These are phyloP conservation scores for Microctonus hyperodae DNA, from an alignment of 2,888 invertebrate genomes.

Conservation along the genomic window DNA sequence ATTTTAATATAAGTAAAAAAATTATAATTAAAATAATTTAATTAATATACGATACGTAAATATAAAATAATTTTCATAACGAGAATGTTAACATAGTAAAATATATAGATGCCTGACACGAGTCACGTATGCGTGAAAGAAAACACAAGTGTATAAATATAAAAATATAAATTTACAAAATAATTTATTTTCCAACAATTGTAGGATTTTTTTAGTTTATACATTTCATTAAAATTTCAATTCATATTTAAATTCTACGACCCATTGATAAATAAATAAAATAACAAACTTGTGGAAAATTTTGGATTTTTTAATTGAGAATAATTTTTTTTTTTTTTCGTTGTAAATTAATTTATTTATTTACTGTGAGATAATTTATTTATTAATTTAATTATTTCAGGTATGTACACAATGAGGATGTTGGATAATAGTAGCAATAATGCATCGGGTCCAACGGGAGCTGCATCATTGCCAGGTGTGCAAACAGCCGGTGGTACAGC, in stretches of 20 bases:
- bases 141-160: not conserved
- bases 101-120: slow-evolving; percentile 41
- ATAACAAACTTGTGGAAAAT: too few relatives aligned
- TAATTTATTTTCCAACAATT: too few relatives aligned
- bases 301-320: too few relatives aligned
- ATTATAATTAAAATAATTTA: not conserved
- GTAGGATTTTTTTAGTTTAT: too few relatives aligned
- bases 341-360: too few relatives aligned
- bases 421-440: slow-evolving; percentile 69
- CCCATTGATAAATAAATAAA: too few relatives aligned
- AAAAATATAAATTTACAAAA: not conserved
- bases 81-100: slow-evolving; percentile 5
- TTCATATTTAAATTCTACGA: too few relatives aligned
- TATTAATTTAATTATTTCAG: slow-evolving; percentile 62
- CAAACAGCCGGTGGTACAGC: slow-evolving; percentile 60
- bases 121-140: slow-evolving; percentile 41
- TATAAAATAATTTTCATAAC: not conserved
- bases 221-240: too few relatives aligned
- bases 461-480: slow-evolving; percentile 52
- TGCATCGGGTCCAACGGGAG: slow-evolving; percentile 56
- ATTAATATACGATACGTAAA: not conserved
- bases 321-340: too few relatives aligned
- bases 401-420: slow-evolving; percentile 89
- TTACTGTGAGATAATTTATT: too few relatives aligned
- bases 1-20: not conserved